phyloP scores from a whole-genome alignment of 2,797 vertebrate genomes.

The Sparidentex hasta region DNA sequence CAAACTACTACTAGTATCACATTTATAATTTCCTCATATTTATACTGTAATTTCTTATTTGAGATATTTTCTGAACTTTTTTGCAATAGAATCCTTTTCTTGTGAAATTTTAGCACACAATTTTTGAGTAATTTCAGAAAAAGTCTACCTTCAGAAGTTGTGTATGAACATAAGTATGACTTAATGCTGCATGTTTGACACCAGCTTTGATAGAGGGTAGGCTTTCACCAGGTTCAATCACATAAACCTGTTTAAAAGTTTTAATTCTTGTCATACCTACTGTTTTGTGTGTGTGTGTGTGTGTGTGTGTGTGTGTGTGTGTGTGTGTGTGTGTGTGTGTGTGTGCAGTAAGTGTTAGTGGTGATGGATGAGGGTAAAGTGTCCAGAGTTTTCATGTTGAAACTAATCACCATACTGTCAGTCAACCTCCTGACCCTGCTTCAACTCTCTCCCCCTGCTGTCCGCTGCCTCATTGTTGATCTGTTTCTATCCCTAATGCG shows the following conservation, averaged over 20 bases:
- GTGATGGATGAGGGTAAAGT: conserved; percentile 40
- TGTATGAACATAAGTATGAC: background rate
- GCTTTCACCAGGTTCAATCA: background rate
- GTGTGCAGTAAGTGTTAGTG: background rate
- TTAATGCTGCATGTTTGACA: background rate
- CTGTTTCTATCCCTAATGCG: background rate
- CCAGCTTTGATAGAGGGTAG: background rate
- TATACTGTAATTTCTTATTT: no score
- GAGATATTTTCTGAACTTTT: no score
- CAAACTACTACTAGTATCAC: no score
- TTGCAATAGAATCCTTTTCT: no score
- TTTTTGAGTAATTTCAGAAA: no score
- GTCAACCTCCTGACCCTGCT: conserved; percentile 40
- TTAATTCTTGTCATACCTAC: background rate
- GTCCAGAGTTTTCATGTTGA: conserved; percentile 40
- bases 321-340: background rate
- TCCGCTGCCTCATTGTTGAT: background rate
- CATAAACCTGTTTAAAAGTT: background rate
- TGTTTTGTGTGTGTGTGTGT: background rate
- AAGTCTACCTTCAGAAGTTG: no score
- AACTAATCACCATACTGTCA: conserved; percentile 52
- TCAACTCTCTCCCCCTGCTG: conserved; percentile 15
- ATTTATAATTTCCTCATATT: no score
- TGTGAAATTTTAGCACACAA: no score
- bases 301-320: conserved; percentile 2